A percentile compares a stretch with the other conserved stretches of the same genome.
Conservation (phyloP, 2,888 invertebrate species). For the Spodoptera exigua region DNA sequence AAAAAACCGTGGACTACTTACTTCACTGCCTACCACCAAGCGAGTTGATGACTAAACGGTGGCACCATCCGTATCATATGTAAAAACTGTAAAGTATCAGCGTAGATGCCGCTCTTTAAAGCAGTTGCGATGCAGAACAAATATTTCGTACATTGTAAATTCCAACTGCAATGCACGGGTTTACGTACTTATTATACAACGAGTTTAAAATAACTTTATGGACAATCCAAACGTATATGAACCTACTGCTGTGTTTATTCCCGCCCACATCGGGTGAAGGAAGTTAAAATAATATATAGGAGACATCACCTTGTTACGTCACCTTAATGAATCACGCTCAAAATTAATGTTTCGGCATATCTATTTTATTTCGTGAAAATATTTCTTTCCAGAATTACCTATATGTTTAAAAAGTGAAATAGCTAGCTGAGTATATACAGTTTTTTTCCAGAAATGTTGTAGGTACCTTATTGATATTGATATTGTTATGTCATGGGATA, state of each 20-base stretch:
- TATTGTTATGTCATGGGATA: too few relatives aligned
- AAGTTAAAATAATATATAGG: slow-evolving; percentile 32
- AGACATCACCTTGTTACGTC: slow-evolving; percentile 46
- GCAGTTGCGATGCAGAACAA: too few relatives aligned
- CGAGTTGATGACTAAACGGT: too few relatives aligned
- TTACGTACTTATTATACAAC: slow-evolving; percentile 11
- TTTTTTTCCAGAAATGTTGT: too few relatives aligned
- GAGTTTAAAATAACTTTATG: slow-evolving; percentile 25
- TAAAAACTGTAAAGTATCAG: too few relatives aligned
- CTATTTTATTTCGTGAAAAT: slow-evolving; percentile 2
- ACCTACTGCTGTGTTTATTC: slow-evolving; percentile 32
- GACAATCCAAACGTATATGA: slow-evolving; percentile 10
- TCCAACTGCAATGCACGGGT: background rate
- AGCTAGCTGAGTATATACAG: too few relatives aligned
- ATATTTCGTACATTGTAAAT: slow-evolving; percentile 1
- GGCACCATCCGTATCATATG: too few relatives aligned
- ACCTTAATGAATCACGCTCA: slow-evolving; percentile 39
- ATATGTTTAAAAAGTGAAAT: too few relatives aligned
- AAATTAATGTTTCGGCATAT: background rate
- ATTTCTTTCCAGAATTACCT: background rate
- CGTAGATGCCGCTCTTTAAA: too few relatives aligned
- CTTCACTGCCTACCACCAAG: too few relatives aligned
- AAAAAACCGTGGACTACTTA: too few relatives aligned
- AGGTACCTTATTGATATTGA: too few relatives aligned
- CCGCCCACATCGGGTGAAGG: slow-evolving; percentile 35